Evolutionary conservation across 2,113 vertebrate genomes (phyloP), one percentile per base, ranked within the genome.

Genomic region (Elephantulus edwardii): DNA sequence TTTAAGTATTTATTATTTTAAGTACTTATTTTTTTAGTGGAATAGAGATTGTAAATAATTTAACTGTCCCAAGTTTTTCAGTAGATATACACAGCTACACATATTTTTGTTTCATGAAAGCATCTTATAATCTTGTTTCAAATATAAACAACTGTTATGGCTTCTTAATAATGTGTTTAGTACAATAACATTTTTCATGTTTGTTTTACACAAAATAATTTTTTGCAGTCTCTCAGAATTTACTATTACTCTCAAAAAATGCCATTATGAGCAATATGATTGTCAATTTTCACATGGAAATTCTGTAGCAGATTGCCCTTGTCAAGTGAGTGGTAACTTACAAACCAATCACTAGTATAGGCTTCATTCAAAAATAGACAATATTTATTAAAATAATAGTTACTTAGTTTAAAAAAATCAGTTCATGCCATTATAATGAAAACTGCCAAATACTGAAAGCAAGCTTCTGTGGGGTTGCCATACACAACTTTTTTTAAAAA

Each of bases 231-330:
- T 81, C 24, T 58, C 8, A 75, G 48, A 92, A 92, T 44, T 42
- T 91, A 52, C 42, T 83, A 62, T 9, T 80, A 58, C 48, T 54
- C 72, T 56, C 76, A 89, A 75, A 48, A 86, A 30, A 40, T 76
- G 40, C 20, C 62, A 92, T 82, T 42, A 83, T 72, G 83, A 44
- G 50, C 50, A 78, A 81, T 0, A 82, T 70, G 60, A 78, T 8
- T 92, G 42, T 62, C 66, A 78, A 83, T 52, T 95, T 91, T 95
- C 35, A 93, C 3, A 75, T 88, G 74, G 86, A 90, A 91, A 92
- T 78, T 89, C 17, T 89, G 33, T 79, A 89, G 78, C 16, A 78
- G 35, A 80, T 71, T 56, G 14, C 90, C 52, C 52, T 86, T 90
- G 42, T 77, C n/a, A 93, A 71, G 68, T 66, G 84, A 54, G 89